Evolutionary conservation across 2,113 vertebrate genomes (phyloP).

Genomic region (Microtus oregoni): DNA sequence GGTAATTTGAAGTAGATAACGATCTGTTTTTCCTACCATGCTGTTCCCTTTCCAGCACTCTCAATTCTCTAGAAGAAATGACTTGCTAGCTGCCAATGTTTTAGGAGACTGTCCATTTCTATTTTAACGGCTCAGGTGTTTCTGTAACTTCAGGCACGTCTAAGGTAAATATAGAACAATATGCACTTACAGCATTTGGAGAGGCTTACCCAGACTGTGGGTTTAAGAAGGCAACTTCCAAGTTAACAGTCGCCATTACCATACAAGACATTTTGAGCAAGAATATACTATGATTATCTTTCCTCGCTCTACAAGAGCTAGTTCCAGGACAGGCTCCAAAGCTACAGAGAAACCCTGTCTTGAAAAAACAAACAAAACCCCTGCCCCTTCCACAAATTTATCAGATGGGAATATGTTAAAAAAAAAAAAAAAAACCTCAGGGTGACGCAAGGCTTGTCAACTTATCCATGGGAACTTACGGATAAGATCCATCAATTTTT

Average conservation of each 20-base stretch:
- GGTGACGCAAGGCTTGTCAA: neutral
- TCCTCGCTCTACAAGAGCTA: neutral
- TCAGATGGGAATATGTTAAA: neutral
- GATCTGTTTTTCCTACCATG: neutral
- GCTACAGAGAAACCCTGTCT: no score
- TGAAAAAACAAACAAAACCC: no score
- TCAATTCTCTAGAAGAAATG: constrained; percentile 12
- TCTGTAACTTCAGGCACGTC: constrained; percentile 31
- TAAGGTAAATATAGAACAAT: constrained; percentile 34
- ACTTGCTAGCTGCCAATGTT: constrained; percentile 1
- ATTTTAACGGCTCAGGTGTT: constrained; percentile 30
- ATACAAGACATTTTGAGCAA: neutral
- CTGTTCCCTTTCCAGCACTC: constrained; percentile 46
- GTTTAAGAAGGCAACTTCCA: neutral
- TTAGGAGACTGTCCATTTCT: constrained; percentile 43
- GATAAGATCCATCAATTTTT: neutral
- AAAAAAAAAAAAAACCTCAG: neutral
- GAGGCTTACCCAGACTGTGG: neutral
- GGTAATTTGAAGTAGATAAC: neutral
- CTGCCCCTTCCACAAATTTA: neutral
- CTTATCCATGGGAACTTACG: neutral
- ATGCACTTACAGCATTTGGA: constrained; percentile 6
- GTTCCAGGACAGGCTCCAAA: no score
- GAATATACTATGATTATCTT: neutral
- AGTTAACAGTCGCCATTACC: neutral